Conservation (phyloP, 2,797 vertebrate species). For the Acropternis orthonyx region DNA sequence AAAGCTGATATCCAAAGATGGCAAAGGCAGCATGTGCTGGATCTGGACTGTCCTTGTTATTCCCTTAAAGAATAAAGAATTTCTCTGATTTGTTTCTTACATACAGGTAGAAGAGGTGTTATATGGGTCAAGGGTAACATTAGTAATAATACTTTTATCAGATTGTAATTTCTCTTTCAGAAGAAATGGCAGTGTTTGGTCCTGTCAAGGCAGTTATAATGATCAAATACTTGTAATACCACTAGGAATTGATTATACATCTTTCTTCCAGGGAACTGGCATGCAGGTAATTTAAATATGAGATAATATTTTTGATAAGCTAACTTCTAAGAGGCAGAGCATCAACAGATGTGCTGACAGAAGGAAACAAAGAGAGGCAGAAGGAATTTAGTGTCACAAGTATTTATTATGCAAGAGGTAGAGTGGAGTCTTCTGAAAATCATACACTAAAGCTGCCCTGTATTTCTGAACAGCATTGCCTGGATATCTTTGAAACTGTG, state of each 20-base stretch:
- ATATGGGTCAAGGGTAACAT: neutral
- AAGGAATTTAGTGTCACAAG: neutral
- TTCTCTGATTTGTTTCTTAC: neutral
- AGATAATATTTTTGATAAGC: neutral
- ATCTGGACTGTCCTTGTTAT: neutral
- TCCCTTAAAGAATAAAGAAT: neutral
- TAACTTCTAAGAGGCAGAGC: neutral
- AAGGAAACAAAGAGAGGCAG: neutral
- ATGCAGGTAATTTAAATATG: neutral
- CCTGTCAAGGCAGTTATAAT: neutral
- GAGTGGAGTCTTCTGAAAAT: neutral
- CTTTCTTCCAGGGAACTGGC: neutral
- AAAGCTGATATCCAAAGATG: neutral
- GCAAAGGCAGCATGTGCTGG: neutral
- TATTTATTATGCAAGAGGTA: neutral
- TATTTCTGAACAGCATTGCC: neutral
- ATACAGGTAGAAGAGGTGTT: neutral
- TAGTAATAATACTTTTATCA: neutral
- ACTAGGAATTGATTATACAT: neutral
- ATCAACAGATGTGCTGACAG: neutral
- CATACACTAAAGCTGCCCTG: neutral
- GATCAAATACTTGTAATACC: neutral
- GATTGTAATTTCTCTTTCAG: neutral
- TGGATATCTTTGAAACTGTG: neutral
- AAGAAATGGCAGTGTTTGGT: neutral